phyloP scores from a whole-genome alignment of 2,113 vertebrate genomes.

The Rafetus swinhoei region DNA sequence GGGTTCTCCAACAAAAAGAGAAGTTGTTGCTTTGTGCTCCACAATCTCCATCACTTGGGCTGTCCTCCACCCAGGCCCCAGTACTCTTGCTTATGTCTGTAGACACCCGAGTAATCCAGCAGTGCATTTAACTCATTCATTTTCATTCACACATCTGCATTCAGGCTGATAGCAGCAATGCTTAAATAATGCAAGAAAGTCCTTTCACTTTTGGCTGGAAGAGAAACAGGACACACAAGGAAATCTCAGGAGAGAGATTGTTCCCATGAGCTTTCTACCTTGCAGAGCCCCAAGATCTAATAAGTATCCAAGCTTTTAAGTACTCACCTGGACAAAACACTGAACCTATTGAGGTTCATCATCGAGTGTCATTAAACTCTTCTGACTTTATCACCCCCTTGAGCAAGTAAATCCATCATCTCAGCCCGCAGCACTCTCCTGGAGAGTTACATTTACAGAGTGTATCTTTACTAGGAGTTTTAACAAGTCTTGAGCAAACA shows the following conservation, averaged over 20 bases:
- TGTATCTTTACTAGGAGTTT: background rate
- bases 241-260: background rate
- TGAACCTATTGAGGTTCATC: background rate
- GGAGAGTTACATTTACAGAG: background rate
- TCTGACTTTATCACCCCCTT: background rate
- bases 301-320: slow-evolving; percentile 2
- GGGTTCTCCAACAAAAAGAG: slow-evolving; percentile 58
- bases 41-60: slow-evolving; percentile 26
- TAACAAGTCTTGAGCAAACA: background rate
- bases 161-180: background rate
- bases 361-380: background rate
- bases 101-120: background rate
- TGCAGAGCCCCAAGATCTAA: background rate
- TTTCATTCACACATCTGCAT: slow-evolving; percentile 16
- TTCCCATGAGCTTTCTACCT: background rate
- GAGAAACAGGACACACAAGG: background rate
- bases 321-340: background rate
- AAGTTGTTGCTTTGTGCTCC: slow-evolving; percentile 11
- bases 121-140: background rate
- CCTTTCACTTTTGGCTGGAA: background rate
- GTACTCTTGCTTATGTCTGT: background rate
- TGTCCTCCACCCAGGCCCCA: background rate
- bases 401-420: background rate
- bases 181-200: background rate
- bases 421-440: background rate